These are phyloP conservation scores for Epinotia ramella DNA, from an alignment of 2,888 invertebrate species.

Conservation along the genomic window DNA sequence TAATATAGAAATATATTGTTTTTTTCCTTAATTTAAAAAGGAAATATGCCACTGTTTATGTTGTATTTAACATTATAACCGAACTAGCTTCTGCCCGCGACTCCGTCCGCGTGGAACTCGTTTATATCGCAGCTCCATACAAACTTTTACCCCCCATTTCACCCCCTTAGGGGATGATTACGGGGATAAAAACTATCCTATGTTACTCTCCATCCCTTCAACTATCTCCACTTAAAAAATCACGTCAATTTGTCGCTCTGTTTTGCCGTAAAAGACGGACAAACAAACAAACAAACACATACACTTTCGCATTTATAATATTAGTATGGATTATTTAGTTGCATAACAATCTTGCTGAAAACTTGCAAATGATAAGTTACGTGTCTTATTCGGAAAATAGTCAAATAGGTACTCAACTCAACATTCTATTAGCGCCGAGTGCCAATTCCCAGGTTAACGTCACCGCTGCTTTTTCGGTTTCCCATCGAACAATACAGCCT, in stretches of 20 bases:
- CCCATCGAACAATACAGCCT: background rate
- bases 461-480: background rate
- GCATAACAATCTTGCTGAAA: background rate
- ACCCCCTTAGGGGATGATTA: no score
- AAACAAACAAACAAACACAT: no score
- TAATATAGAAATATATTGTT: conserved; percentile 77
- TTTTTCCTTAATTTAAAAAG: conserved; percentile 50
- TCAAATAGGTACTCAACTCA: background rate
- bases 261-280: no score
- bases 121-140: no score
- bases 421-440: background rate
- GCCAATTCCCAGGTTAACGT: background rate
- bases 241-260: no score
- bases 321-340: background rate
- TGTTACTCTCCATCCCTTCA: no score
- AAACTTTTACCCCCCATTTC: no score
- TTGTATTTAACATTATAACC: background rate
- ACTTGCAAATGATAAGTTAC: background rate
- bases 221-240: no score
- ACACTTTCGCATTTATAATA: no score
- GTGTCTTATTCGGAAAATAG: background rate
- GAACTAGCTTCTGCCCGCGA: no score
- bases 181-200: no score
- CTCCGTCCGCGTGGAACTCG: no score
- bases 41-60: conserved; percentile 5